Conservation (phyloP, 2,888 invertebrate species). For the Morpho helenor region DNA sequence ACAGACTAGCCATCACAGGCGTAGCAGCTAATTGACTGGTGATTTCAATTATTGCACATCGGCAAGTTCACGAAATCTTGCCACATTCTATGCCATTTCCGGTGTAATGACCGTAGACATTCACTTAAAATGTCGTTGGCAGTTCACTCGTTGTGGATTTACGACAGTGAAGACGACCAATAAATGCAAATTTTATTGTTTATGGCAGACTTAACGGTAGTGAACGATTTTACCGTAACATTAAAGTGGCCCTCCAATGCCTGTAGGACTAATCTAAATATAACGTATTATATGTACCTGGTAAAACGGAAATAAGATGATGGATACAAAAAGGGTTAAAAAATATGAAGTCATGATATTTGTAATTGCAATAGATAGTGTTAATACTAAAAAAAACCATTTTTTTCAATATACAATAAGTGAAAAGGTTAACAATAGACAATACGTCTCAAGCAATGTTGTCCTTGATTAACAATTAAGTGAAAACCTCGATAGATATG, state of each 20-base stretch:
- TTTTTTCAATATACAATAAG: too few relatives aligned
- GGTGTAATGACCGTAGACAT: slow-evolving; percentile 60
- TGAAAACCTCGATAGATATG: too few relatives aligned
- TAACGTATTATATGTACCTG: neutral
- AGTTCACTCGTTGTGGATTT: slow-evolving; percentile 68
- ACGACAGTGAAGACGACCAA: slow-evolving; percentile 71
- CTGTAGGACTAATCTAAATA: slow-evolving; percentile 45
- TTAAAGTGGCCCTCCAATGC: slow-evolving; percentile 58
- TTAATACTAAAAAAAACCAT: too few relatives aligned
- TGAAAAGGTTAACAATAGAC: too few relatives aligned
- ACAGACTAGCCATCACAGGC: slow-evolving; percentile 44
- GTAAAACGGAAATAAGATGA: too few relatives aligned
- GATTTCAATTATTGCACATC: slow-evolving; percentile 69
- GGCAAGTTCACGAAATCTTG: slow-evolving; percentile 56
- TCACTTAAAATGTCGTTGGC: slow-evolving; percentile 74
- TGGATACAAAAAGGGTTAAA: too few relatives aligned
- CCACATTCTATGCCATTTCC: slow-evolving; percentile 46
- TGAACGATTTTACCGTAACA: slow-evolving; percentile 71
- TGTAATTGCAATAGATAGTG: too few relatives aligned
- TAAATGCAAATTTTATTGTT: slow-evolving; percentile 79
- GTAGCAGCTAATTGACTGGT: slow-evolving; percentile 64
- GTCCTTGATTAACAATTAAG: too few relatives aligned
- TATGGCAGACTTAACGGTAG: slow-evolving; percentile 73
- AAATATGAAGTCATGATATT: too few relatives aligned
- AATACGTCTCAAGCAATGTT: too few relatives aligned